Conservation (phyloP, 2,113 vertebrate species). For the Egretta garzetta region DNA sequence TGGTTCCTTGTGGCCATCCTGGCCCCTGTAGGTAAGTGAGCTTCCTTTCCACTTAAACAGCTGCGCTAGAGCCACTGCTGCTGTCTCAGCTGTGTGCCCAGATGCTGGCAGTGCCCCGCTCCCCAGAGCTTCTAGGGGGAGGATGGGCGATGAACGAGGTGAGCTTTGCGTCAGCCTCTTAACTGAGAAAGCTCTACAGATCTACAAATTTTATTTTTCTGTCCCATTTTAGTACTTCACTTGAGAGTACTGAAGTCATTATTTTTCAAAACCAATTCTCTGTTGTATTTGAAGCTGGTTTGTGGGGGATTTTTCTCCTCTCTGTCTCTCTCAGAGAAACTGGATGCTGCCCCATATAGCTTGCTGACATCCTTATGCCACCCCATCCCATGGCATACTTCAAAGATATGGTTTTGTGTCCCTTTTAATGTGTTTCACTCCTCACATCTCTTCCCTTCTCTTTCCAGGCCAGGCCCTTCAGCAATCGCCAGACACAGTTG, state of each 20-base stretch:
- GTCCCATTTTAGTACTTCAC: background rate
- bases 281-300: background rate
- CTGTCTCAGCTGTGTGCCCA: background rate
- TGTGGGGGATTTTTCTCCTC: background rate
- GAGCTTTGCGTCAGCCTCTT: background rate
- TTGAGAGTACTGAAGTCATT: background rate
- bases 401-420: background rate
- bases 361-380: background rate
- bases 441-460: background rate
- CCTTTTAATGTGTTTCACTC: fast-evolving
- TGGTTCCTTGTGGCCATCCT: background rate
- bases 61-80: background rate
- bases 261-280: background rate
- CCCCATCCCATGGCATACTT: too few relatives aligned
- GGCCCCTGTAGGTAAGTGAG: background rate
- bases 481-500: background rate
- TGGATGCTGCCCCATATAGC: too few relatives aligned
- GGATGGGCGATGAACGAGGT: background rate
- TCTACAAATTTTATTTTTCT: fast-evolving
- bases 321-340: background rate
- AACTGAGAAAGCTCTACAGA: too few relatives aligned
- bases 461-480: background rate
- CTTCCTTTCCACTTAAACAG: background rate
- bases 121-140: background rate
- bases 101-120: background rate